Conservation (phyloP, 2,888 invertebrate genomes). For the Nyleta sp. region DNA sequence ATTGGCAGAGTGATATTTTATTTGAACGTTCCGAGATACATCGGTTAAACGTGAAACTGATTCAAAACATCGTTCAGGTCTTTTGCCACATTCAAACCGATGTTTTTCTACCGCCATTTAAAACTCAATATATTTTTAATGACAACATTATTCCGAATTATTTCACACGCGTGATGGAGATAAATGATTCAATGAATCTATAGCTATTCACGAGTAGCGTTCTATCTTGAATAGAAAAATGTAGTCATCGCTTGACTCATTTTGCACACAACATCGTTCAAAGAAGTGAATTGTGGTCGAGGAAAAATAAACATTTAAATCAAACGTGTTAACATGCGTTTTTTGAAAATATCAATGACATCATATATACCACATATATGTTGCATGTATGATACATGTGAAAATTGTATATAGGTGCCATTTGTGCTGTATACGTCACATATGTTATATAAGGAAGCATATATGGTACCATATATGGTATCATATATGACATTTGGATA, state of each 20-base stretch:
- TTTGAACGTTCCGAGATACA: neutral
- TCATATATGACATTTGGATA: no score
- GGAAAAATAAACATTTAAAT: no score
- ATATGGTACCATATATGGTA: no score
- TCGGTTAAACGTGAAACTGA: neutral
- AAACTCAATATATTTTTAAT: neutral
- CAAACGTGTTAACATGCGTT: no score
- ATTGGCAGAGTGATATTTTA: conserved; percentile 16
- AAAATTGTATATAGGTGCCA: no score
- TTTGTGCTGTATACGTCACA: no score
- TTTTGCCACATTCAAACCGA: neutral
- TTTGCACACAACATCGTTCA: no score
- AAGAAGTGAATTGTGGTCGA: no score
- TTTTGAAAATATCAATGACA: no score
- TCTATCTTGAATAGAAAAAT: neutral
- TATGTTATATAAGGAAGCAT: no score
- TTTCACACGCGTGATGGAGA: neutral
- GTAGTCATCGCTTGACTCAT: neutral
- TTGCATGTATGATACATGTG: no score
- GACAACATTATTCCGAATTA: neutral
- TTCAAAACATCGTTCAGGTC: neutral
- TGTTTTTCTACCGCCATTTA: conserved; percentile 1
- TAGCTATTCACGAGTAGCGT: neutral
- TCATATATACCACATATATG: no score
- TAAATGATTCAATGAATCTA: neutral